phyloP scores from a whole-genome alignment of 2,888 invertebrate genomes.

The Cotesia congregata region DNA sequence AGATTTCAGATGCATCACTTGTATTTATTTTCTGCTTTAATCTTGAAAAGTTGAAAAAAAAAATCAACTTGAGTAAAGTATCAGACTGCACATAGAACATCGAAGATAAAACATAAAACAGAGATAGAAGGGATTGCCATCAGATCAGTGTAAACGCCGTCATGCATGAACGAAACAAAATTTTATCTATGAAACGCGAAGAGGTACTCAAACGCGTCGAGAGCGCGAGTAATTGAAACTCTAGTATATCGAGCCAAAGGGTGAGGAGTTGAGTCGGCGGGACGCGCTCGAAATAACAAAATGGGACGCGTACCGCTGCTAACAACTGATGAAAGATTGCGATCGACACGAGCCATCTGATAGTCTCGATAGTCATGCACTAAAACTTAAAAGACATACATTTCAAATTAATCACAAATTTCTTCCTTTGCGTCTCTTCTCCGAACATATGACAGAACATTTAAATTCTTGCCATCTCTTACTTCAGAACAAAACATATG shows the following conservation, averaged over 20 bases:
- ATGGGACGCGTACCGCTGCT: constrained; percentile 39
- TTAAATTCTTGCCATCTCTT: not conserved
- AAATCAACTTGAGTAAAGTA: not conserved
- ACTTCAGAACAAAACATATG: not conserved
- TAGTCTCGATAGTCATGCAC: constrained; percentile 19
- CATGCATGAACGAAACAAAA: constrained; percentile 52
- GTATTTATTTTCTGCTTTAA: not conserved
- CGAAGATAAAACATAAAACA: not conserved
- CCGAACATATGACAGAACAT: not conserved
- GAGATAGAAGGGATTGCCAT: constrained; percentile 22
- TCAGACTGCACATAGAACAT: not conserved
- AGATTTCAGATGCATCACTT: not conserved
- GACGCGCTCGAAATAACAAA: constrained; percentile 40
- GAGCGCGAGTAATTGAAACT: constrained; percentile 56
- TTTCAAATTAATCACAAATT: not conserved
- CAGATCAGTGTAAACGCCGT: constrained; percentile 39
- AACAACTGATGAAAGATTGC: constrained; percentile 39
- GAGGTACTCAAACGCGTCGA: constrained; percentile 57
- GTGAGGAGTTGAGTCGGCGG: constrained; percentile 30
- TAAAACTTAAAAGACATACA: not conserved
- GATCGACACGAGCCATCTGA: constrained; percentile 31
- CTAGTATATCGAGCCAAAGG: constrained; percentile 36
- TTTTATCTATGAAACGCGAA: constrained; percentile 60
- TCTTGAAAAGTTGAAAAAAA: not conserved
- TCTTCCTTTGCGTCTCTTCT: not conserved